These are phyloP conservation scores for Vollenhovia emeryi DNA, from an alignment of 1,140 invertebrate genomes.

Conservation along the genomic window DNA sequence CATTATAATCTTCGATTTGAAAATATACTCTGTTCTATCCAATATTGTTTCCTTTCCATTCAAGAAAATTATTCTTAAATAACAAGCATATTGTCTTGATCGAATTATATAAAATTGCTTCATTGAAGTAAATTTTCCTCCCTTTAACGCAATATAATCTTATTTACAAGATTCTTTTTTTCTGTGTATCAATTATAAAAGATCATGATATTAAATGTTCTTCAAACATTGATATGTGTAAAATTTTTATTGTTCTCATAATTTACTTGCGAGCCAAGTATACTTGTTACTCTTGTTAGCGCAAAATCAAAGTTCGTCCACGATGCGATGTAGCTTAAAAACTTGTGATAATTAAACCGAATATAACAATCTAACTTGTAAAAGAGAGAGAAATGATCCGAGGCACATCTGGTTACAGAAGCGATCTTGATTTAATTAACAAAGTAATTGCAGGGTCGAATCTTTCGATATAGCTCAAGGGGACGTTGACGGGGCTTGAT, in stretches of 20 bases:
- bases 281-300: not conserved
- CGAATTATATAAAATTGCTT: no score
- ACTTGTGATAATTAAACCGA: not conserved
- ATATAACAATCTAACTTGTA: not conserved
- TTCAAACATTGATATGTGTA: not conserved
- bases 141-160: no score
- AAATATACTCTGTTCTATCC: no score
- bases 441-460: conserved; percentile 83
- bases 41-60: no score
- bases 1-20: no score
- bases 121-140: no score
- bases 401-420: conserved; percentile 57
- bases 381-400: conserved; percentile 15
- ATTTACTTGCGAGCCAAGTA: not conserved
- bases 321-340: not conserved
- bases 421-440: conserved; percentile 84
- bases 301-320: not conserved
- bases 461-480: conserved; percentile 83
- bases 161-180: no score
- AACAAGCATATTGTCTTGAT: no score
- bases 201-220: not conserved
- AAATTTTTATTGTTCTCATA: not conserved
- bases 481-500: conserved; percentile 83
- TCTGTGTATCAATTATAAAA: not conserved
- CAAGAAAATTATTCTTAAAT: no score